A percentile compares a stretch with the other conserved stretches of the same genome.
Conservation (phyloP, 2,797 vertebrate genomes). For the Pangasius mekongensis region DNA sequence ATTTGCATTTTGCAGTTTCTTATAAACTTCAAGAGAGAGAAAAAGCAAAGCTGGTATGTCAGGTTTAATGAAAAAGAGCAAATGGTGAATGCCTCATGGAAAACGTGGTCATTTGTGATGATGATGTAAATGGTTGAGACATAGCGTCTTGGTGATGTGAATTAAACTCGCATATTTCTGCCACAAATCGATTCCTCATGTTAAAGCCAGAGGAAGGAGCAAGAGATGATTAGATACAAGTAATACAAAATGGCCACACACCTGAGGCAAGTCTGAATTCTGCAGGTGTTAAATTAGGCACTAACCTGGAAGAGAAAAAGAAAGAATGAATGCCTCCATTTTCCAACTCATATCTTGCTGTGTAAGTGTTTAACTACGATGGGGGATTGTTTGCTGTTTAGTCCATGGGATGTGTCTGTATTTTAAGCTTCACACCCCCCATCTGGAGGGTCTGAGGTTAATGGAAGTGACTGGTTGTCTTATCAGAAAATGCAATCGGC, state of each 20-base stretch:
- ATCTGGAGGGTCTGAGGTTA: slow-evolving; percentile 48
- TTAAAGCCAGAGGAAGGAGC: slow-evolving; percentile 6
- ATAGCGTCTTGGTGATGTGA: not conserved
- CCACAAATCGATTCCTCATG: slow-evolving; percentile 38
- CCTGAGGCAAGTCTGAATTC: slow-evolving; percentile 31
- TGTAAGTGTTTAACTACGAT: not conserved
- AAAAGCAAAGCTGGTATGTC: not conserved
- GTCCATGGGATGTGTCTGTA: not conserved
- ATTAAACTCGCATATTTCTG: slow-evolving; percentile 54
- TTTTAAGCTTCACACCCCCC: slow-evolving; percentile 30
- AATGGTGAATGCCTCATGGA: slow-evolving; percentile 47
- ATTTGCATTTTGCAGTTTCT: too few species aligned
- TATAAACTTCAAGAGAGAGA: not conserved
- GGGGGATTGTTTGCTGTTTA: not conserved
- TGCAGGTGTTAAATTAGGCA: slow-evolving; percentile 16
- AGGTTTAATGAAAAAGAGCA: slow-evolving; percentile 41
- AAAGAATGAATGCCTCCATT: not conserved
- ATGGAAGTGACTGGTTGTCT: slow-evolving; percentile 51
- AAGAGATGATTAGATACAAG: slow-evolving; percentile 23
- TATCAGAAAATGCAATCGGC: slow-evolving; percentile 65
- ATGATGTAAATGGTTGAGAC: slow-evolving; percentile 53
- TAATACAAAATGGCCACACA: slow-evolving; percentile 42
- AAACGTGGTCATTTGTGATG: slow-evolving; percentile 48
- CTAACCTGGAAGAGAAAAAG: not conserved
- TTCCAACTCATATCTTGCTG: not conserved